phyloP scores from a whole-genome alignment of 2,888 invertebrate genomes.

The Cantharis rufa region DNA sequence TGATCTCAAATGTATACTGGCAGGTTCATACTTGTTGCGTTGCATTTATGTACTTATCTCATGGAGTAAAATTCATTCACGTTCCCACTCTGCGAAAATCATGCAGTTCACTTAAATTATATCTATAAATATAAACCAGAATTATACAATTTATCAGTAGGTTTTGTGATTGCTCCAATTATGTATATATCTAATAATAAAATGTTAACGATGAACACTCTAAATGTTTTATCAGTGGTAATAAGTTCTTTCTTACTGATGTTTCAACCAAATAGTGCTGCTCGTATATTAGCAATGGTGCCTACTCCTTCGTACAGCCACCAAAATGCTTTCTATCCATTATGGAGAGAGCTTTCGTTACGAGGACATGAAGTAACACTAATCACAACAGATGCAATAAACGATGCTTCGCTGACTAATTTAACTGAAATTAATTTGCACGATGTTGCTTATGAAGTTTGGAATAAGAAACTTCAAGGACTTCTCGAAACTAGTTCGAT shows the following conservation, averaged over 20 bases:
- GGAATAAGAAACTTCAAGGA: not conserved
- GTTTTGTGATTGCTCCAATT: not conserved
- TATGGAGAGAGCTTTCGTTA: constrained; percentile 54
- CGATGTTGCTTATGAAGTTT: constrained; percentile 41
- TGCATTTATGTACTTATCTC: no score
- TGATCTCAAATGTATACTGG: no score
- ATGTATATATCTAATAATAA: not conserved
- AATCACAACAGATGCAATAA: constrained; percentile 54
- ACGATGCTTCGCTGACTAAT: constrained; percentile 48
- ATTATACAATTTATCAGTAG: not conserved
- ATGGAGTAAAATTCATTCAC: no score
- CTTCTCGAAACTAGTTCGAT: not conserved
- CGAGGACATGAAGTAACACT: constrained; percentile 58
- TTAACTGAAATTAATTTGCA: constrained; percentile 52
- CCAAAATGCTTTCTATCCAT: constrained; percentile 55
- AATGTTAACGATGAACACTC: not conserved
- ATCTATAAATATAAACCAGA: no score
- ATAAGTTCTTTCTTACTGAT: not conserved
- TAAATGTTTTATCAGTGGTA: not conserved
- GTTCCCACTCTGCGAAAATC: no score
- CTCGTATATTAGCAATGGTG: constrained; percentile 54
- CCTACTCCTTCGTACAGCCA: constrained; percentile 58
- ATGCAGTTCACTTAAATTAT: not conserved
- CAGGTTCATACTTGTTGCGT: no score
- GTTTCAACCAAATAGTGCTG: constrained; percentile 25